Evolutionary conservation across 2,888 invertebrate species (phyloP).

Genomic region (Bhutanitis thaidina): DNA sequence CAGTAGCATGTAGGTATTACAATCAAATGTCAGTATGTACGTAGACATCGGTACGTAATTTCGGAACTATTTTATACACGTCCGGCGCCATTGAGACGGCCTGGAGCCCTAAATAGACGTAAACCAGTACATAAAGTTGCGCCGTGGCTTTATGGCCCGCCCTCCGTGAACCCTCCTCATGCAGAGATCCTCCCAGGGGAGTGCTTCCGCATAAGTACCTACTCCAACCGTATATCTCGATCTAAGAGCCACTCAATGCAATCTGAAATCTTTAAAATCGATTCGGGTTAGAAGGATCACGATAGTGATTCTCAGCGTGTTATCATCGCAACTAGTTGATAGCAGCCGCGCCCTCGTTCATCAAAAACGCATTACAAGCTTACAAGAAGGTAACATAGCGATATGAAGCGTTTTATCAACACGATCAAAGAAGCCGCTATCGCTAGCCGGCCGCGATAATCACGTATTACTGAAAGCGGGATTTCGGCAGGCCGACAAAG

Average conservation of each 20-base stretch:
- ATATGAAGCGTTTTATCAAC: conserved; percentile 62
- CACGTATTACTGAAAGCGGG: conserved; percentile 64
- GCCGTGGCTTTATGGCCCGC: conserved; percentile 46
- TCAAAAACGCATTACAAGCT: conserved; percentile 68
- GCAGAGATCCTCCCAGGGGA: conserved; percentile 31
- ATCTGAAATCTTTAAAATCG: conserved; percentile 29
- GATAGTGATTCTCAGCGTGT: conserved; percentile 33
- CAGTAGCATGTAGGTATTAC: too few species aligned
- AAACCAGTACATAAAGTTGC: conserved; percentile 51
- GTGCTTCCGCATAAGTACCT: conserved; percentile 19
- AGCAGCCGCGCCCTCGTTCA: conserved; percentile 66
- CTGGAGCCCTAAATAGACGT: conserved; percentile 46
- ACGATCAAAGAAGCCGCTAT: conserved; percentile 72
- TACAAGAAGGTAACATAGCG: conserved; percentile 59
- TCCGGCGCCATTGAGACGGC: conserved; percentile 24
- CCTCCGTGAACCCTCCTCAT: conserved; percentile 30
- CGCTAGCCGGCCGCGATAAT: conserved; percentile 53
- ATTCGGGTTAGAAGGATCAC: conserved; percentile 26
- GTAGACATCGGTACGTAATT: conserved; percentile 8
- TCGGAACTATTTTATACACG: conserved; percentile 23
- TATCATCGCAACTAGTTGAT: conserved; percentile 38
- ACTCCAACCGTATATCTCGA: conserved; percentile 17
- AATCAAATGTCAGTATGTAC: too few species aligned
- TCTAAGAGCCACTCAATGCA: conserved; percentile 31
- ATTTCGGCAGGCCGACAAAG: conserved; percentile 77